Percentiles rank a stretch among this genome's conserved stretches.
phyloP scores from a whole-genome alignment of 2,113 vertebrate genomes.

The Scopus umbretta region DNA sequence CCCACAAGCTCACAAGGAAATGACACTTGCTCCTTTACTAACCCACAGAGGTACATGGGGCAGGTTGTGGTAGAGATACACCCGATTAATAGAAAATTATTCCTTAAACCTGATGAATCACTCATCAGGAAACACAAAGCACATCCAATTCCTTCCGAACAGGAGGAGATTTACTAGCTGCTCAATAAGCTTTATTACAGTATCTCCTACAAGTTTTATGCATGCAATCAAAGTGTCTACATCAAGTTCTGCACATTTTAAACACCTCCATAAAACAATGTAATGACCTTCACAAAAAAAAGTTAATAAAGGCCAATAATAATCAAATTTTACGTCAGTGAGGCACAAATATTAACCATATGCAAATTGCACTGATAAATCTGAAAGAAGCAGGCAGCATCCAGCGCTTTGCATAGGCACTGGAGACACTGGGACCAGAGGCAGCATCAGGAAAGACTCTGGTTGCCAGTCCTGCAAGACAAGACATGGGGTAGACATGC shows the following conservation, averaged over 20 bases:
- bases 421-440: neutral
- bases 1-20: neutral
- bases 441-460: neutral
- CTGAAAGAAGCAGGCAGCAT: neutral
- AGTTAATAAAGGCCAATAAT: slow-evolving; percentile 36
- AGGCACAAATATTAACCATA: slow-evolving; percentile 12
- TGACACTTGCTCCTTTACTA: neutral
- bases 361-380: slow-evolving; percentile 1
- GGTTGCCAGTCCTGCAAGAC: neutral
- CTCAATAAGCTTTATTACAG: slow-evolving; percentile 12
- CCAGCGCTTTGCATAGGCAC: neutral
- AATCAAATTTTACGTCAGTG: neutral
- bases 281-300: neutral
- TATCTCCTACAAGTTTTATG: slow-evolving; percentile 24
- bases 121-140: neutral
- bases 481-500: accelerated
- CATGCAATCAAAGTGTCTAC: neutral
- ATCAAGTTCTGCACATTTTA: slow-evolving; percentile 25
- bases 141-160: neutral
- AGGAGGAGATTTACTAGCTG: neutral
- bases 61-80: neutral
- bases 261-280: slow-evolving; percentile 34
- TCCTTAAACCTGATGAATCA: neutral
- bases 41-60: neutral
- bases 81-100: neutral